Evolutionary conservation across 2,888 invertebrate genomes (phyloP).

Genomic region (Harpalus rubripes): DNA sequence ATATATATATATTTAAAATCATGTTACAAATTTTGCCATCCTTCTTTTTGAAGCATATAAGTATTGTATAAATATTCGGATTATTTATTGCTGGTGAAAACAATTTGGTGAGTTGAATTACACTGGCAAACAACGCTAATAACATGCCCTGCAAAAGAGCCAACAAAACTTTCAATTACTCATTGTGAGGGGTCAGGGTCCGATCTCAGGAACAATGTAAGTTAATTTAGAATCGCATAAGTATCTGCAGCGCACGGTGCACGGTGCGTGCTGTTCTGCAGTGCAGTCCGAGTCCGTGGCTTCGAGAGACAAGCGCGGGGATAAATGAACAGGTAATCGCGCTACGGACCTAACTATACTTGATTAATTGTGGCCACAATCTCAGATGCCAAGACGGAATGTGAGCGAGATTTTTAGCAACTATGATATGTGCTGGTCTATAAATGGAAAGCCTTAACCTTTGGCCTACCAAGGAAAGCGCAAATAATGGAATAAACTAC

Average conservation of each 20-base stretch:
- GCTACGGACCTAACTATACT: constrained; percentile 61
- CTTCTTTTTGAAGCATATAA: too few relatives aligned
- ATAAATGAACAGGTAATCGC: constrained; percentile 63
- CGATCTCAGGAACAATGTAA: constrained; percentile 59
- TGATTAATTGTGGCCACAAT: constrained; percentile 61
- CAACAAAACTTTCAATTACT: constrained; percentile 59
- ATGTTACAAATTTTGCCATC: too few relatives aligned
- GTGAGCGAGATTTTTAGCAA: constrained; percentile 12
- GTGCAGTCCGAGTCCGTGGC: neutral
- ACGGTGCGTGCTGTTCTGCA: constrained; percentile 1
- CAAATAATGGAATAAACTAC: neutral
- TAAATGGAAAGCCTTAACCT: constrained; percentile 3
- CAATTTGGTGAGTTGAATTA: neutral
- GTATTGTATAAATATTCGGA: neutral
- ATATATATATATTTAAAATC: too few relatives aligned
- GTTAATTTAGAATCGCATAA: constrained; percentile 65
- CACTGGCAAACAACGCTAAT: constrained; percentile 32
- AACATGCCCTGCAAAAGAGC: constrained; percentile 33
- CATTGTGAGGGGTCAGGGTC: constrained; percentile 51
- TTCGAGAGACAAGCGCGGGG: constrained; percentile 24
- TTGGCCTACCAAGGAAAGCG: neutral
- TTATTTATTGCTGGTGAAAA: neutral
- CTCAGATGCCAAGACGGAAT: constrained; percentile 27
- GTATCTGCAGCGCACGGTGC: constrained; percentile 31
- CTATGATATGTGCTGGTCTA: constrained; percentile 14